phyloP scores from a whole-genome alignment of 2,797 vertebrate species.

The Falco novaeseelandiae region DNA sequence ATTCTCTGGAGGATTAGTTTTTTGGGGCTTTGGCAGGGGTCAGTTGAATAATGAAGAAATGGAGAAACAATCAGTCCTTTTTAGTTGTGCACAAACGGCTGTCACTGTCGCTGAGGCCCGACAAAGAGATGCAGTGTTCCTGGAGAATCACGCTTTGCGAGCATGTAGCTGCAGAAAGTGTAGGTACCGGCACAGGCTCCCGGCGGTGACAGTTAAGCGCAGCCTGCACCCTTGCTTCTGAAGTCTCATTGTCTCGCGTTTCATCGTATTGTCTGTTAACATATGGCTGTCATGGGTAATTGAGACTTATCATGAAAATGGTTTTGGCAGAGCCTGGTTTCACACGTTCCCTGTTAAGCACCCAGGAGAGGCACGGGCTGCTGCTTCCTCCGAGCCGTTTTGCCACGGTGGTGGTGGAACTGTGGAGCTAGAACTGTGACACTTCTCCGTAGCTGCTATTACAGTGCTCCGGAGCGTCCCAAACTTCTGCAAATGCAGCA shows the following conservation, averaged over 20 bases:
- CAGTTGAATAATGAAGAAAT: neutral
- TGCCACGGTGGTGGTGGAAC: neutral
- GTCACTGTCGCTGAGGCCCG: neutral
- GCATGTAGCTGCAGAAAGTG: accelerated
- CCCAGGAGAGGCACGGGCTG: neutral
- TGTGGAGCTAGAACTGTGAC: neutral
- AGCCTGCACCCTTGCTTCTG: neutral
- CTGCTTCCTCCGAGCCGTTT: neutral
- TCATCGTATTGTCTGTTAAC: neutral
- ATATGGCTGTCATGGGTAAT: neutral
- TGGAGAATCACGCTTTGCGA: accelerated
- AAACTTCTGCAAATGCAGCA: neutral
- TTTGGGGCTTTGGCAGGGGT: neutral
- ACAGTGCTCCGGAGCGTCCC: neutral
- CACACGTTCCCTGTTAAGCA: neutral
- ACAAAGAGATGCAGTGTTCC: neutral
- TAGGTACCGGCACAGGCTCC: neutral
- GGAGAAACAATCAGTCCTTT: neutral
- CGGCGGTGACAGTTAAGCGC: accelerated
- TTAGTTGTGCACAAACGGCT: neutral
- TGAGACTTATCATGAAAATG: neutral
- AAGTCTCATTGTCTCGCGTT: neutral
- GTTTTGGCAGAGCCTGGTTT: neutral
- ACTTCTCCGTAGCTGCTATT: neutral
- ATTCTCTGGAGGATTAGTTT: neutral